Conservation (phyloP, 2,797 vertebrate species). For the Leptoclinus maculatus region DNA sequence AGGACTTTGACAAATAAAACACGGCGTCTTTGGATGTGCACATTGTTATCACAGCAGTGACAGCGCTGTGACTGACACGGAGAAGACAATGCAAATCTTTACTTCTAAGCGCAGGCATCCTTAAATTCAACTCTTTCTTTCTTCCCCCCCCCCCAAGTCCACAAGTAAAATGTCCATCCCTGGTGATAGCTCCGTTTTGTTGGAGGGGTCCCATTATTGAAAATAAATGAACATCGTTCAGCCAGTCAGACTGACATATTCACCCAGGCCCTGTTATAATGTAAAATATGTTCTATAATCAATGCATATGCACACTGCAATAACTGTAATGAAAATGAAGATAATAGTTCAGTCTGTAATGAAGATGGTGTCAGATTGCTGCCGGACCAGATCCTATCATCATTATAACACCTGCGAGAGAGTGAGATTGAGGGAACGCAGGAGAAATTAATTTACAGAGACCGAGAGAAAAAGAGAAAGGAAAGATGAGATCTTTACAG, state of each 20-base stretch:
- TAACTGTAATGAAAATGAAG: constrained; percentile 75
- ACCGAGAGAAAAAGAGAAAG: constrained; percentile 31
- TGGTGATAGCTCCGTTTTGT: constrained; percentile 37
- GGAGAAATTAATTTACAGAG: constrained; percentile 44
- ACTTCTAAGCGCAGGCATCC: constrained; percentile 23
- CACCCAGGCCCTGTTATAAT: constrained; percentile 51
- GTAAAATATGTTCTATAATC: constrained; percentile 65
- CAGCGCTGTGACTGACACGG: constrained; percentile 33
- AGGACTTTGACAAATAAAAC: constrained; percentile 12
- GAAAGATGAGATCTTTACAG: constrained; percentile 44
- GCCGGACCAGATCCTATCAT: constrained; percentile 70
- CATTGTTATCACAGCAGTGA: constrained; percentile 45
- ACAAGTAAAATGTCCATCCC: constrained; percentile 32
- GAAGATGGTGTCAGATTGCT: constrained; percentile 69
- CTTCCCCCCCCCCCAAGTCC: neutral
- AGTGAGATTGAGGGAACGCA: constrained; percentile 37
- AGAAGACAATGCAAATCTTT: constrained; percentile 39
- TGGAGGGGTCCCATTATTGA: constrained; percentile 41
- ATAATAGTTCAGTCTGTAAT: constrained; percentile 69
- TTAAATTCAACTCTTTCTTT: constrained; percentile 45
- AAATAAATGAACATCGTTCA: constrained; percentile 60
- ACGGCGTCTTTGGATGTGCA: constrained; percentile 41
- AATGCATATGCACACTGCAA: constrained; percentile 70
- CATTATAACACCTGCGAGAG: constrained; percentile 65
- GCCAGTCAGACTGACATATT: constrained; percentile 48